Conservation (phyloP, 2,888 invertebrate species). For the Mechanitis mazaeus region DNA sequence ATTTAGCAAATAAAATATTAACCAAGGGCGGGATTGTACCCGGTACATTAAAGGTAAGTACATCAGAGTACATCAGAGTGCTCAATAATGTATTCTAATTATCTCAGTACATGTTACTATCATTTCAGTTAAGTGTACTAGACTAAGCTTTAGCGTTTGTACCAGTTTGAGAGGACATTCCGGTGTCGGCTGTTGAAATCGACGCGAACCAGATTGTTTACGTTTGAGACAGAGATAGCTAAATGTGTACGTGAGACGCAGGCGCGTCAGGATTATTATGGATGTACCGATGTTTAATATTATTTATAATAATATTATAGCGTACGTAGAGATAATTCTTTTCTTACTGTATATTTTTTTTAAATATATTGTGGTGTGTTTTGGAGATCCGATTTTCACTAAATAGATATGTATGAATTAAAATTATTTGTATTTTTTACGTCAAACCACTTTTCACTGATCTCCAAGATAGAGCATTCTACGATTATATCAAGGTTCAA, state of each 20-base stretch:
- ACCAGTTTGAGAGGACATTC: constrained; percentile 34
- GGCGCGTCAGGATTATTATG: constrained; percentile 34
- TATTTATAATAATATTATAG: background rate
- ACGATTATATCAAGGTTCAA: background rate
- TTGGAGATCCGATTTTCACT: too few species aligned
- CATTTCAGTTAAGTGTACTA: constrained; percentile 37
- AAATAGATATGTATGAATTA: too few species aligned
- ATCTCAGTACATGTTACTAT: background rate
- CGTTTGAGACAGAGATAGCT: constrained; percentile 69
- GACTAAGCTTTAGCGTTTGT: constrained; percentile 38
- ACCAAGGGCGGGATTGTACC: too few species aligned
- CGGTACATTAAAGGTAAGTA: too few species aligned
- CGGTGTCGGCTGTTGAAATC: constrained; percentile 54
- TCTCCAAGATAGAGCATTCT: too few species aligned
- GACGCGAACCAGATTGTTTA: constrained; percentile 68
- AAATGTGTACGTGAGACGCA: constrained; percentile 53
- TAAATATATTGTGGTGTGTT: too few species aligned
- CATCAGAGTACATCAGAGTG: too few species aligned
- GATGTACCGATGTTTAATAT: constrained; percentile 31
- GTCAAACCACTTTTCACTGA: too few species aligned
- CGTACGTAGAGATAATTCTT: too few species aligned
- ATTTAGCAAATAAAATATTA: too few species aligned
- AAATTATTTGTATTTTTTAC: too few species aligned
- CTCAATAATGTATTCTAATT: constrained; percentile 1
- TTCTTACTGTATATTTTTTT: too few species aligned